phyloP scores from a whole-genome alignment of 2,888 invertebrate species.

The Aporophyla lueneburgensis region DNA sequence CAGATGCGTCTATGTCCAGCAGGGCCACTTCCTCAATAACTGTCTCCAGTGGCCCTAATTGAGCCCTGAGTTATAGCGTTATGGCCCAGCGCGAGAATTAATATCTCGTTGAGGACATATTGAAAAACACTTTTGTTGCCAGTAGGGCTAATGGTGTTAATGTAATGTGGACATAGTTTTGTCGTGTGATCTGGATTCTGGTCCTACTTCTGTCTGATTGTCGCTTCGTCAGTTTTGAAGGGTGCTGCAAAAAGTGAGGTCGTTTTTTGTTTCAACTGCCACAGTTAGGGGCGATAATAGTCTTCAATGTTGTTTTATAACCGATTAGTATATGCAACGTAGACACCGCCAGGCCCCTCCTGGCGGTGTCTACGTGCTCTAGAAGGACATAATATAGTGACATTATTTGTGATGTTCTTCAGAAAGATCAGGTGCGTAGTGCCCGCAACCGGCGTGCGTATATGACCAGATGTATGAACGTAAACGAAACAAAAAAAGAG shows the following conservation, averaged over 20 bases:
- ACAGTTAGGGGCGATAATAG: background rate
- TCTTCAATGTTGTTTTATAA: background rate
- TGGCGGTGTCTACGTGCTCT: no score
- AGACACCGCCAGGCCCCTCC: no score
- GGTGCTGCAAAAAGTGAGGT: slow-evolving; percentile 1
- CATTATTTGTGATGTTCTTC: no score
- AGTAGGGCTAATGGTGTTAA: slow-evolving; percentile 49
- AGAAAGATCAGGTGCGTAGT: no score
- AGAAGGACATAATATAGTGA: no score
- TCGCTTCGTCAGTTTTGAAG: slow-evolving; percentile 2
- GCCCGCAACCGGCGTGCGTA: no score
- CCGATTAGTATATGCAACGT: background rate
- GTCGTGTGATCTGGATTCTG: slow-evolving; percentile 15
- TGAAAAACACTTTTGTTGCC: slow-evolving; percentile 59
- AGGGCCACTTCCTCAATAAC: slow-evolving; percentile 77
- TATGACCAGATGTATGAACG: no score
- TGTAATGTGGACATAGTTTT: slow-evolving; percentile 21
- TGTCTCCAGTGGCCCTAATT: slow-evolving; percentile 76
- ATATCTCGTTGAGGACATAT: slow-evolving; percentile 55
- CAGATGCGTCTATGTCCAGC: slow-evolving; percentile 62
- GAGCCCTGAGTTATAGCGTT: slow-evolving; percentile 70
- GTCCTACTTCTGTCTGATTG: slow-evolving; percentile 25
- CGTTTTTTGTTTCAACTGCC: background rate
- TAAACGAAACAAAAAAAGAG: no score
- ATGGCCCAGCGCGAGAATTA: slow-evolving; percentile 49